These are phyloP conservation scores for Microdon myrmicae DNA, from an alignment of 2,888 invertebrate species.

Conservation along the genomic window DNA sequence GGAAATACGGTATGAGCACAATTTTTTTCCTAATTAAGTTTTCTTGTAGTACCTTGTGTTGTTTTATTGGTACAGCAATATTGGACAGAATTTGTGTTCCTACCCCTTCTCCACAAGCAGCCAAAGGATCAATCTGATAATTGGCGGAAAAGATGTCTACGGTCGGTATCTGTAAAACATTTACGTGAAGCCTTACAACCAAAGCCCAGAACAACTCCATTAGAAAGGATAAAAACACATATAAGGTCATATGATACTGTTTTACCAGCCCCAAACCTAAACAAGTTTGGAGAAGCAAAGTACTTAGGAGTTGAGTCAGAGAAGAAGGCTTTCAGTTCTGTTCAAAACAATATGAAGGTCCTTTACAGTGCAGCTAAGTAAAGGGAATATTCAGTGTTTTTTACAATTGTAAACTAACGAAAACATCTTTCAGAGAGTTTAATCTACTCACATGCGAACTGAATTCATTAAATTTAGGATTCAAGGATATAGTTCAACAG, in stretches of 20 bases:
- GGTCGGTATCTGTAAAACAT: conserved; percentile 58
- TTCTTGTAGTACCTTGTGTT: background rate
- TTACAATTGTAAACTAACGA: background rate
- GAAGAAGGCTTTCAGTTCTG: conserved; percentile 58
- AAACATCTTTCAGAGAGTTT: conserved; percentile 69
- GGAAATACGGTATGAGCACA: conserved; percentile 72
- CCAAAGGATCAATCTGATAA: conserved; percentile 69
- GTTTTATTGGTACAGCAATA: conserved; percentile 65
- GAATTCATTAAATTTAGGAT: conserved; percentile 74
- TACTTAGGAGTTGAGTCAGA: conserved; percentile 56
- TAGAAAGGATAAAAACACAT: conserved; percentile 70
- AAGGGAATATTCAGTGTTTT: conserved; percentile 23
- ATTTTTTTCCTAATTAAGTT: conserved; percentile 32
- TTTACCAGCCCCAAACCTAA: conserved; percentile 69
- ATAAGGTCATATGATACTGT: conserved; percentile 75
- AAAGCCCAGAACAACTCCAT: conserved; percentile 65
- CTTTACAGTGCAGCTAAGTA: conserved; percentile 68
- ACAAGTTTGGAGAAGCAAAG: background rate
- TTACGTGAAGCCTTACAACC: conserved; percentile 56
- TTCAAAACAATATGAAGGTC: conserved; percentile 62
- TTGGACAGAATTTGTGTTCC: conserved; percentile 77
- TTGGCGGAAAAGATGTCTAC: conserved; percentile 70
- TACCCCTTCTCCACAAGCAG: conserved; percentile 69
- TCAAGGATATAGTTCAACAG: conserved; percentile 68
- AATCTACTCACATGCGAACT: conserved; percentile 73